Percentiles rank a stretch among this genome's conserved stretches.
These are phyloP conservation scores for Thamnophis elegans DNA, from an alignment of 2,797 vertebrate species.

Conservation along the genomic window DNA sequence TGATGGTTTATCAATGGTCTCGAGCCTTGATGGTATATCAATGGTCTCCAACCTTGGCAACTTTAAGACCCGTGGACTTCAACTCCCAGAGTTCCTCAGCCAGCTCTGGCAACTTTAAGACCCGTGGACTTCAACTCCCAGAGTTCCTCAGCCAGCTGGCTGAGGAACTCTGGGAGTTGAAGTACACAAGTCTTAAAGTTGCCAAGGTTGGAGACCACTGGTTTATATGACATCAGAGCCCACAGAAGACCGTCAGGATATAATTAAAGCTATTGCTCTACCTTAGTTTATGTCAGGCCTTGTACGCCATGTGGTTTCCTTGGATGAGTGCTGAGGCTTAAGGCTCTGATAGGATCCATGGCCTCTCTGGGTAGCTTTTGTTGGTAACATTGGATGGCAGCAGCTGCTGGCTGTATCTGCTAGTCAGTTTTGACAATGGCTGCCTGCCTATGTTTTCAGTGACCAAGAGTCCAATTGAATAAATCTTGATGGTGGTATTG, in stretches of 20 bases:
- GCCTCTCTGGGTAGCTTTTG: background rate
- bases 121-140: too few species aligned
- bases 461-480: background rate
- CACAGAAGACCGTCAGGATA: background rate
- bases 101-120: too few species aligned
- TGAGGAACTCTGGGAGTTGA: too few species aligned
- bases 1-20: background rate
- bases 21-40: too few species aligned
- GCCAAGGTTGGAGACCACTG: too few species aligned
- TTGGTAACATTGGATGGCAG: background rate
- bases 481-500: background rate
- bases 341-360: background rate
- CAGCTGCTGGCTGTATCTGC: background rate
- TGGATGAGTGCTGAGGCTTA: background rate
- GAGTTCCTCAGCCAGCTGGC: too few species aligned
- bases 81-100: too few species aligned
- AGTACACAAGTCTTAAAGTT: too few species aligned
- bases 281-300: background rate
- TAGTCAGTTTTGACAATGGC: background rate
- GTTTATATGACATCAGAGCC: background rate
- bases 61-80: too few species aligned
- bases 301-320: background rate
- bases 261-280: background rate
- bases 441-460: background rate
- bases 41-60: too few species aligned